Evolutionary conservation across 1,140 invertebrate genomes (phyloP), one percentile per base, ranked within the genome.

Genomic region (Conus ventricosus): DNA sequence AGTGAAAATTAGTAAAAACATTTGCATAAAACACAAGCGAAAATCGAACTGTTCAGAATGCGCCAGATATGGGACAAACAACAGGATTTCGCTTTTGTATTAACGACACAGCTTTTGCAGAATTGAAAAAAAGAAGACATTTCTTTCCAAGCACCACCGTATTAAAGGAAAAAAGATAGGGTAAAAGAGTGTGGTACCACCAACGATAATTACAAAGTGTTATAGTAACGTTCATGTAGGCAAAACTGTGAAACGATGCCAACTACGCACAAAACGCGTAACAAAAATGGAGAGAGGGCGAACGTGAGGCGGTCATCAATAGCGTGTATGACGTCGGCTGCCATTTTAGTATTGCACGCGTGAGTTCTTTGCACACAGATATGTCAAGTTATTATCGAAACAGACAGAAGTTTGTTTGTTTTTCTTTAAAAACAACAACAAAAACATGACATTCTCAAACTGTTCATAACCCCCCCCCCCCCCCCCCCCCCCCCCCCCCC

Each of bases 331-430:
- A 71, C 60, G 17, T 39, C 4, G 80, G 80, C 80, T 81, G 80
- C 80, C 80, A 81, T 81, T 81, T 54, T 8, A 81, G 39, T 81
- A 81, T 81, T 81, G 80, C 80, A 81, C 80, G 80, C 23, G 13
- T 23, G 53, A 81, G 80, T 81, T 55, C 20, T 60, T 78, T 39
- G 76, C 27, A 39, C 76, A 78, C 27, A 60, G 76, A 78, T 78
- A 39, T 78, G 76, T 39, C 76, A 78, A 78, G 39, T 8, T 60
- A 60, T 60, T 39, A 39, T 39, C 39, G 39, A 39, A 39, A 39
- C 39, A 39, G 39, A 39, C 39, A 39, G 39, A n/a, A n/a, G 39
- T 39, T 39, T 39, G 39, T 39, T 39, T 39, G 39, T 39, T 39
- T 39, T 39, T 39, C 3, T 39, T 39, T 1, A 39, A 39, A 39